A percentile compares a stretch with the other conserved stretches of the same genome.
phyloP scores from a whole-genome alignment of 2,113 vertebrate species.

The Dasyornis broadbenti region DNA sequence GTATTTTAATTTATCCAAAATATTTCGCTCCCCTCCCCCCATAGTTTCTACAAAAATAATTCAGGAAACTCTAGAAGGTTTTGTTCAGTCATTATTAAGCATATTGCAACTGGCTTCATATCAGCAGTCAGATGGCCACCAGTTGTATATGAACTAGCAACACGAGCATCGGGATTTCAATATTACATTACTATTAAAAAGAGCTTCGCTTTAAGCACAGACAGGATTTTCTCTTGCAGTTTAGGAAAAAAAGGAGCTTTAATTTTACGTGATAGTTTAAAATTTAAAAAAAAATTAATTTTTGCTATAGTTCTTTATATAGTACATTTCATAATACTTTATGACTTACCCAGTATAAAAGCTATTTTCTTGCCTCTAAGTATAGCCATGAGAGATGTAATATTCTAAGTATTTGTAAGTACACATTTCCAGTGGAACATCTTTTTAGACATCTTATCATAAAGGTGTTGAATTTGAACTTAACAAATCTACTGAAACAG shows the following conservation, averaged over 20 bases:
- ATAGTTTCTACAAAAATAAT: neutral
- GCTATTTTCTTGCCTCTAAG: neutral
- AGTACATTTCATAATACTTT: neutral
- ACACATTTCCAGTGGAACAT: neutral
- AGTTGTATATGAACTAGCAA: neutral
- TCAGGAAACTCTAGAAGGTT: neutral
- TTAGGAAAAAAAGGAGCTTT: neutral
- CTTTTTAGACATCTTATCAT: neutral
- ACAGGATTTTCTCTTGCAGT: neutral
- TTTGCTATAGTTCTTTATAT: neutral
- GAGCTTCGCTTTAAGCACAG: neutral
- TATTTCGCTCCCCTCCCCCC: neutral
- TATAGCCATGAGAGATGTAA: neutral
- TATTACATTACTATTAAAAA: neutral
- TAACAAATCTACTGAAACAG: neutral
- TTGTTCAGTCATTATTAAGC: neutral
- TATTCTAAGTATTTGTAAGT: constrained; percentile 11
- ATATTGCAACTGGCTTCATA: neutral
- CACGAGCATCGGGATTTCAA: neutral
- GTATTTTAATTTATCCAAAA: neutral
- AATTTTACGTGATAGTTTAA: neutral
- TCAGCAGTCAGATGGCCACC: neutral
- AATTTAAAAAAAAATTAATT: neutral
- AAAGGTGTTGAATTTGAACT: neutral
- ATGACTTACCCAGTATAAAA: neutral